phyloP scores from a whole-genome alignment of 2,888 invertebrate species.

The Globia sparganii region DNA sequence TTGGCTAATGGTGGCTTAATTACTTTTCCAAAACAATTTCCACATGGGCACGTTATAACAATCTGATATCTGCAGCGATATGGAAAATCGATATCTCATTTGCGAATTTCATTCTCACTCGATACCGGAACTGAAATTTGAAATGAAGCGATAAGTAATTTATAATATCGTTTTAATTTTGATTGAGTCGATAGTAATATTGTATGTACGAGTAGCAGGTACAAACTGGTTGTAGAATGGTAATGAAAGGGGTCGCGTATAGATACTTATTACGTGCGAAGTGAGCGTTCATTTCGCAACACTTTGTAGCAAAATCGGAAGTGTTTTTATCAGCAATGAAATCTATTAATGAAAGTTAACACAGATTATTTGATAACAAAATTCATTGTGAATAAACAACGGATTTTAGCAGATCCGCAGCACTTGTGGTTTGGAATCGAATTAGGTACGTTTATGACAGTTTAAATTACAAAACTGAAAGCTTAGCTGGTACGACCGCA shows the following conservation, averaged over 20 bases:
- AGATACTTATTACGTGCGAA: conserved; percentile 18
- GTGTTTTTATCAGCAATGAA: conserved; percentile 39
- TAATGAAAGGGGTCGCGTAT: conserved; percentile 50
- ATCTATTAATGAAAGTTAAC: conserved; percentile 51
- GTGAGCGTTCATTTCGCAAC: conserved; percentile 55
- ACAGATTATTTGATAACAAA: conserved; percentile 9
- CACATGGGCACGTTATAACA: neutral
- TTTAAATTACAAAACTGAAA: conserved; percentile 2
- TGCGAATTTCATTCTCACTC: conserved; percentile 28
- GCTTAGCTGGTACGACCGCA: neutral
- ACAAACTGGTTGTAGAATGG: conserved; percentile 38
- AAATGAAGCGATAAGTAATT: conserved; percentile 32
- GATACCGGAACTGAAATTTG: conserved; percentile 43
- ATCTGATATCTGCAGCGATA: conserved; percentile 9
- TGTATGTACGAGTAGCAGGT: conserved; percentile 16
- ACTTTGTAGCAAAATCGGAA: conserved; percentile 44
- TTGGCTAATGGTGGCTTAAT: neutral
- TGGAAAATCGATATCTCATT: conserved; percentile 45
- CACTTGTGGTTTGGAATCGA: neutral
- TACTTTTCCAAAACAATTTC: neutral
- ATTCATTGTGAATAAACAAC: neutral
- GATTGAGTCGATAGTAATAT: conserved; percentile 43
- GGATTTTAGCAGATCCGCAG: neutral
- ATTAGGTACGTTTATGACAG: neutral
- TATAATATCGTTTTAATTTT: conserved; percentile 48